These are phyloP conservation scores for Coleophora deauratella DNA, from an alignment of 2,888 invertebrate species.

Conservation along the genomic window DNA sequence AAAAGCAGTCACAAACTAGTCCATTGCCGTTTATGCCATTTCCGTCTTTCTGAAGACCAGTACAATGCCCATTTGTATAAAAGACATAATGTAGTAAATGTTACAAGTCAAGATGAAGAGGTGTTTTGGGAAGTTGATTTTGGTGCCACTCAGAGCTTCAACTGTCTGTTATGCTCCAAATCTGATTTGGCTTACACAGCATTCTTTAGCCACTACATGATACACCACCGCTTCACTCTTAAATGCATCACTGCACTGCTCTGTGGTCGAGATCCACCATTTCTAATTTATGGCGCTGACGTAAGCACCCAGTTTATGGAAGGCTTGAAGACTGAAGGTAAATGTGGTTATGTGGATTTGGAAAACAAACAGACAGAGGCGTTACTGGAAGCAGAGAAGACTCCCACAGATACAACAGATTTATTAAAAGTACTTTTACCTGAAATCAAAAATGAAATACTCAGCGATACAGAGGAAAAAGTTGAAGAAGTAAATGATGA, in stretches of 20 bases:
- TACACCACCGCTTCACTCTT: constrained; percentile 58
- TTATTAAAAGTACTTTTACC: constrained; percentile 29
- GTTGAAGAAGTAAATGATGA: constrained; percentile 14
- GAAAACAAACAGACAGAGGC: constrained; percentile 23
- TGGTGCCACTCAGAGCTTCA: constrained; percentile 38
- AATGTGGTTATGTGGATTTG: constrained; percentile 48
- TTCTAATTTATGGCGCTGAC: constrained; percentile 53
- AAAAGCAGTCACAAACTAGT: constrained; percentile 46
- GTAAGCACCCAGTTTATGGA: constrained; percentile 50
- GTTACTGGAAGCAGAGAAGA: constrained; percentile 10
- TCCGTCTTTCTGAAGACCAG: constrained; percentile 48
- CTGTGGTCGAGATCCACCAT: constrained; percentile 49
- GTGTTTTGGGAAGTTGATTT: constrained; percentile 48
- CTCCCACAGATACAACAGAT: constrained; percentile 11
- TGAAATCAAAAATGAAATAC: constrained; percentile 28
- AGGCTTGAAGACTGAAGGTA: constrained; percentile 38
- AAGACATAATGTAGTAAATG: constrained; percentile 54
- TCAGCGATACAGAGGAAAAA: constrained; percentile 24
- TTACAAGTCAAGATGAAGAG: constrained; percentile 39
- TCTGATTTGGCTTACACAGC: constrained; percentile 33
- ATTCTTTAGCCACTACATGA: constrained; percentile 62
- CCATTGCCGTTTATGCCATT: constrained; percentile 60
- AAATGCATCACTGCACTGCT: constrained; percentile 55
- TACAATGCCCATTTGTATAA: constrained; percentile 53
- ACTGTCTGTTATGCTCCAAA: constrained; percentile 54